These are phyloP conservation scores for Palythoa grandis DNA, from an alignment of 92 coral and sea anemone genomes.

Conservation along the genomic window DNA sequence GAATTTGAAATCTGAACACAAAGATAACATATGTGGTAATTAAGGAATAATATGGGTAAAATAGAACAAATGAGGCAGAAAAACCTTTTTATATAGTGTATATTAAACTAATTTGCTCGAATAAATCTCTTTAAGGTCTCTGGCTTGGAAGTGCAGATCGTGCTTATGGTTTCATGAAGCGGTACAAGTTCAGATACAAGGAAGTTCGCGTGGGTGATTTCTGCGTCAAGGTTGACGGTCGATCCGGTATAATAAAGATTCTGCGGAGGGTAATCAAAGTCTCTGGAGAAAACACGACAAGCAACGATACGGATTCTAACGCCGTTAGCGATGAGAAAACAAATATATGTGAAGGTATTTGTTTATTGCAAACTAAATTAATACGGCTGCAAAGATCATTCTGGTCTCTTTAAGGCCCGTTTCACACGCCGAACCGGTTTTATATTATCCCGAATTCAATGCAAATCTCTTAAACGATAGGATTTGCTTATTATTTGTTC, in stretches of 20 bases:
- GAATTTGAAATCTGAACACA: too few relatives aligned
- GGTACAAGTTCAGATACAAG: background rate
- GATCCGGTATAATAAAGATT: background rate
- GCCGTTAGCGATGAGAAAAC: background rate
- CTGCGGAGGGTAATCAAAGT: background rate
- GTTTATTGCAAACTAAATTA: too few relatives aligned
- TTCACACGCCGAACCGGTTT: too few relatives aligned
- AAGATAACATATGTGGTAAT: too few relatives aligned
- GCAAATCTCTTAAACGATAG: too few relatives aligned
- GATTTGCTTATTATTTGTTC: too few relatives aligned
- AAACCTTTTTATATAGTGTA: too few relatives aligned
- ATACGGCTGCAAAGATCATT: too few relatives aligned
- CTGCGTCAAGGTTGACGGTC: conserved; percentile 9
- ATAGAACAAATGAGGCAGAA: too few relatives aligned
- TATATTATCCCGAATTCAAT: too few relatives aligned
- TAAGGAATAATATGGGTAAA: too few relatives aligned
- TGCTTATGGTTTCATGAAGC: background rate
- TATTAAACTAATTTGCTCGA: background rate
- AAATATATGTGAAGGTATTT: conserved; percentile 11
- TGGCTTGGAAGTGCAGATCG: background rate
- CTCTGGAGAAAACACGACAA: conserved; percentile 1
- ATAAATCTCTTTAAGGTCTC: background rate
- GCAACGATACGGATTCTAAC: background rate
- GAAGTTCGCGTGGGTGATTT: background rate
- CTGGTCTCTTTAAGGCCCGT: too few relatives aligned